Base-by-base conservation (phyloP, 2,113 vertebrate species). In the Tetraodon nigroviridis region DNA sequence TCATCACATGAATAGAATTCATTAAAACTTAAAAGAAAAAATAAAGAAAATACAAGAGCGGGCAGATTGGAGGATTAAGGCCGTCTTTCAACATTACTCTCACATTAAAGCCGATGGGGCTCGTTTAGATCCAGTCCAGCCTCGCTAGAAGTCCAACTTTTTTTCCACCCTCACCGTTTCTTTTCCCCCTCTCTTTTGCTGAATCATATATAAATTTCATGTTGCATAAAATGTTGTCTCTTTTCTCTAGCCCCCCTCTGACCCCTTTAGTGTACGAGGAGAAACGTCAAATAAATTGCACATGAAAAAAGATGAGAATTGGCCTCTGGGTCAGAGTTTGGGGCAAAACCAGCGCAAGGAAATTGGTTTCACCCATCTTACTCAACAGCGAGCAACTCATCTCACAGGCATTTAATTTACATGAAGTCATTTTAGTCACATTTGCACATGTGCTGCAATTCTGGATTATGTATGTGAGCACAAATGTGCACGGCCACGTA, bases 121-220 rank as follows among this genome's bases (percentile, higher is more conserved):
- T 81, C 60, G 55, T 68, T 83, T 70, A 71, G 63, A 72, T 14
- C 21, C 58, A 76, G 53, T 45, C 65, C 20, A 52, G 55, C 60
- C 60, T 57, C 48, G 7, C 15, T 68, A 64, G 44, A 42, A 72
- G 66, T 81, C 62, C 59, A 64, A 61, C 76, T 73, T 64, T 73
- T 27, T 46, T 78, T 64, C 57, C 73, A 61, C 67, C 76, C 79
- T 64, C 61, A 61, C 48, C 56, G 52, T n/a, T 54, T 21, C 67
- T 56, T 70, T 61, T 63, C 24, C 10, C 45, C 15, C 37, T 59
- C 50, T 18, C 40, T 71, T 57, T 82, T 73, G 78, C 75, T 37
- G 21, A 37, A 37, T 54, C 80, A 81, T 84, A 79, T 55, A 21
- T 79, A 82, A 84, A 82, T 78, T 80, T 63, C 76, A 37, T 37